phyloP scores from a whole-genome alignment of 2,113 vertebrate genomes.

The Pelusios castaneus region DNA sequence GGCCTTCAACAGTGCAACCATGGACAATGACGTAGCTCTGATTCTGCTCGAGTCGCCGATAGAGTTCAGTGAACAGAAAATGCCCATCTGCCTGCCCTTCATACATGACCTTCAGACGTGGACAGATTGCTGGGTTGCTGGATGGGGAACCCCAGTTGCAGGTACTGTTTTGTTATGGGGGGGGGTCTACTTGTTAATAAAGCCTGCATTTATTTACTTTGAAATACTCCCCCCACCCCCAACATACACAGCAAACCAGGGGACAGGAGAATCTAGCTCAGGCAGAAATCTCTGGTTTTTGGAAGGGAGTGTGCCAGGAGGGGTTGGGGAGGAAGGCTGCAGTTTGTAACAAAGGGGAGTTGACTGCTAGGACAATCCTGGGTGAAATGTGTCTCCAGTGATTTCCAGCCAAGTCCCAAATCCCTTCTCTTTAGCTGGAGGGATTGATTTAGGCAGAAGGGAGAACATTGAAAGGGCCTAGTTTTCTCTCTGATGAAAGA shows the following conservation, averaged over 20 bases:
- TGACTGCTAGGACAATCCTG: neutral
- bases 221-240: neutral
- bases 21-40: conserved; percentile 70
- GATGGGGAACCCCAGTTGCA: conserved; percentile 9
- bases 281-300: neutral
- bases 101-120: neutral
- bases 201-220: accelerated
- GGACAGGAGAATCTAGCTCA: neutral
- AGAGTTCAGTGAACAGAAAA: neutral
- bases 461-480: neutral
- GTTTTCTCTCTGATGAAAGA: neutral
- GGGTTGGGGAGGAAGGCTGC: neutral
- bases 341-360: neutral
- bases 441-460: neutral
- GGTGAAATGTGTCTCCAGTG: neutral
- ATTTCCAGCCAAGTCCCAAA: neutral
- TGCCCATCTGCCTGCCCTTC: conserved; percentile 67
- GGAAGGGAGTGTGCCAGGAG: neutral
- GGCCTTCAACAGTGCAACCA: neutral
- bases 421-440: neutral
- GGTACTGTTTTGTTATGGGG: neutral
- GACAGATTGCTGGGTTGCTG: conserved; percentile 65
- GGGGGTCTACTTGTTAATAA: accelerated
- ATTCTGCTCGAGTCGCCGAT: conserved; percentile 55
- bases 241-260: neutral